phyloP scores from a whole-genome alignment of 2,113 vertebrate genomes.

The Lanius ludovicianus region DNA sequence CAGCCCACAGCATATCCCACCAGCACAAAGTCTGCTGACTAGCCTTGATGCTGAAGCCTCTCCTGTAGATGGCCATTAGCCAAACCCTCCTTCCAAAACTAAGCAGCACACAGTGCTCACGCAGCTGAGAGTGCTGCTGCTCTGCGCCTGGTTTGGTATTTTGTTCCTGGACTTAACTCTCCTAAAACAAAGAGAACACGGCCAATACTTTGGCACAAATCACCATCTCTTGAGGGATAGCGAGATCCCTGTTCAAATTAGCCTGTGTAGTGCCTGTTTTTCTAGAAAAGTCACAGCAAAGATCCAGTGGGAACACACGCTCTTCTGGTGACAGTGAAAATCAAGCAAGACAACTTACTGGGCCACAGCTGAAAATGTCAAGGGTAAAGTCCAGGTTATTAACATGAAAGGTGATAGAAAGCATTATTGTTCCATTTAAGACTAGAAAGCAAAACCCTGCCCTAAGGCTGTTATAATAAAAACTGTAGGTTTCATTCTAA shows the following conservation, averaged over 20 bases:
- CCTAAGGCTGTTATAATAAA: background rate
- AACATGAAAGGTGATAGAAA: background rate
- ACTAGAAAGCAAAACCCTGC: background rate
- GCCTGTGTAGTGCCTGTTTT: background rate
- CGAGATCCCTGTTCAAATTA: background rate
- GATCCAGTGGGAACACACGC: background rate
- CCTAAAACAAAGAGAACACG: background rate
- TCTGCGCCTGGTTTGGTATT: background rate
- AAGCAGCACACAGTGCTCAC: background rate
- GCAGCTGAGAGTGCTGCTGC: background rate
- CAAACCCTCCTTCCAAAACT: background rate
- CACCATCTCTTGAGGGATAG: background rate
- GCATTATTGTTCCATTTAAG: background rate
- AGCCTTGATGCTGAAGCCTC: background rate
- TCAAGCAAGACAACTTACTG: background rate
- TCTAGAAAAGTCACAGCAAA: background rate
- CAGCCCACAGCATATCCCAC: background rate
- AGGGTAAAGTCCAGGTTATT: background rate
- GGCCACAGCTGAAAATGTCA: background rate
- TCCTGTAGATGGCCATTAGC: background rate
- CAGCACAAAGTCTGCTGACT: background rate
- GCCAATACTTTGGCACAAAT: background rate
- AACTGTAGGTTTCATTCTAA: background rate
- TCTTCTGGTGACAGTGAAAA: background rate
- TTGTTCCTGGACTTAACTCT: background rate